Conservation (phyloP, 1,140 invertebrate species). For the Anthonomus grandis region DNA sequence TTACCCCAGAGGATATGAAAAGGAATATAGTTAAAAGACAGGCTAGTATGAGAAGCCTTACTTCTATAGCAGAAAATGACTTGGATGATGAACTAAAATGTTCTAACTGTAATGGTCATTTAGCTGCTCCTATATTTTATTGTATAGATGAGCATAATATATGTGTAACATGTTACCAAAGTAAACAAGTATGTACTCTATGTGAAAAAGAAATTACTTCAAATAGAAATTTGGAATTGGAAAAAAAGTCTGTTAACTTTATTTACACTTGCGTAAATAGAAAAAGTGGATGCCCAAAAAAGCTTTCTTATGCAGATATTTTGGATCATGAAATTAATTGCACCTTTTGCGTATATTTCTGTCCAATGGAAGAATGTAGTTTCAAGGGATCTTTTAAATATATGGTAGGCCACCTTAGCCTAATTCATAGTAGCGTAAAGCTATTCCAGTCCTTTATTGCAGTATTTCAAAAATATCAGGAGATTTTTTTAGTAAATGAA, state of each 20-base stretch:
- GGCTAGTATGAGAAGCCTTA: slow-evolving; percentile 23
- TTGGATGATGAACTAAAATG: slow-evolving; percentile 30
- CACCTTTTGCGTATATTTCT: slow-evolving; percentile 36
- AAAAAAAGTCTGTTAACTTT: slow-evolving; percentile 31
- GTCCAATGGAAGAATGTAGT: slow-evolving; percentile 30
- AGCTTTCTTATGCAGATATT: slow-evolving; percentile 31
- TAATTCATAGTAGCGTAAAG: slow-evolving; percentile 38
- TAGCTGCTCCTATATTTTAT: slow-evolving; percentile 38
- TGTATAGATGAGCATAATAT: slow-evolving; percentile 36
- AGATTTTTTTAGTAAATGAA: slow-evolving; percentile 36
- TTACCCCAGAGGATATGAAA: slow-evolving; percentile 21
- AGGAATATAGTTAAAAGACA: slow-evolving; percentile 6
- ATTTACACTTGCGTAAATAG: slow-evolving; percentile 33
- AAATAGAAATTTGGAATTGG: slow-evolving; percentile 35
- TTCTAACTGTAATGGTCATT: slow-evolving; percentile 29
- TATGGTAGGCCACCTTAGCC: slow-evolving; percentile 33
- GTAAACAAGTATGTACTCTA: slow-evolving; percentile 23
- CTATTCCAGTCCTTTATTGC: slow-evolving; percentile 28
- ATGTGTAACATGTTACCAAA: slow-evolving; percentile 29
- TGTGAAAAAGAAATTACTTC: slow-evolving; percentile 33
- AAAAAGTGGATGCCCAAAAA: slow-evolving; percentile 33
- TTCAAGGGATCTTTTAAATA: slow-evolving; percentile 30
- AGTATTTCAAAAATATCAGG: slow-evolving; percentile 33
- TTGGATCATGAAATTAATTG: slow-evolving; percentile 38
- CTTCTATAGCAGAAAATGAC: slow-evolving; percentile 20